Base-by-base conservation (phyloP, 92 coral and sea anemone genomes). In the Porites rus region DNA sequence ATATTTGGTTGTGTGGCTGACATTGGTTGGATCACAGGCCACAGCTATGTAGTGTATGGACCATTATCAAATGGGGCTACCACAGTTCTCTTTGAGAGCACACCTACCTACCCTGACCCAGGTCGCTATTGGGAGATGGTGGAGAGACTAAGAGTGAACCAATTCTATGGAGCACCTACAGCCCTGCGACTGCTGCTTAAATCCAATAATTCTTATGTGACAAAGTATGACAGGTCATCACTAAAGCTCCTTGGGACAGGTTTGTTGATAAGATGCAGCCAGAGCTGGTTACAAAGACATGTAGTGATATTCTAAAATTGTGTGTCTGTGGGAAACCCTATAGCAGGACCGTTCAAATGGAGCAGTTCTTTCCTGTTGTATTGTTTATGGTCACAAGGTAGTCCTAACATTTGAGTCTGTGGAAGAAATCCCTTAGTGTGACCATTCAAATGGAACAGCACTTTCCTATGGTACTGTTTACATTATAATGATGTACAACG, bases 101-200 rank as follows among this genome's bases (percentile, higher is more conserved):
- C 96, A 73, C 99, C 99, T 4, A 95, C 98, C 3, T 97, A 97
- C 71, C 99, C 99, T n/a, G 97, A 97, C 89, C 99, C 99, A 1
- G 99, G 99, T 6, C 96, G 99, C 19, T 97, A 97, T 79, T 97
- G 99, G 99, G 99, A 97, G 51, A 97, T 93, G 93, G 98, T 97
- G 8, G 94, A 97, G 71, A 89, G 99, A 56, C 92, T 97, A 16
- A 84, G 86, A 68, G 75, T 97, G 21, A 97, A 92, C 78, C 98
- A 95, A 77, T 93, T 97, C 69, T 97, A 97, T 61, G 97, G 96
- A 17, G 96, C 99, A 16, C 99, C 99, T 7, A 97, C 99, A 28
- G 99, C 99, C 10, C 81, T 97, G 9, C 80, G 99, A 53, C 86
- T 97, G 74, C 67, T 97, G 56, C 87, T 93, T 1, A 97, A 97